Conservation (phyloP, 1,140 invertebrate genomes). For the Odontomachus brunneus region DNA sequence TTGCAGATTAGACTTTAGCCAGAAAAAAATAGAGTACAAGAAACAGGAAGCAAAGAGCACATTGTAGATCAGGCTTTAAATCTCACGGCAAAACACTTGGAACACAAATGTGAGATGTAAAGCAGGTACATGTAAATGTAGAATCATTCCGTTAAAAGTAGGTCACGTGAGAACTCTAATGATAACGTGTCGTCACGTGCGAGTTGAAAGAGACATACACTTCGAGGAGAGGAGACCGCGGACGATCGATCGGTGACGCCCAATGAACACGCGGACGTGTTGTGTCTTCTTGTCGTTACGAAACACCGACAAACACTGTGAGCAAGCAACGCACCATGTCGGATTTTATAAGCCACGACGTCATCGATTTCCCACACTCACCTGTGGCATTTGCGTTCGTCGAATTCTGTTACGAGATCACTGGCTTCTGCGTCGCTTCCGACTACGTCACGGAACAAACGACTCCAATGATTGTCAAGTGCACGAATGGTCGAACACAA, state of each 20-base stretch:
- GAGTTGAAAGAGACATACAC: not conserved
- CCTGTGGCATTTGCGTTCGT: not conserved
- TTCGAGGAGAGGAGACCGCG: not conserved
- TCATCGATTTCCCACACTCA: not conserved
- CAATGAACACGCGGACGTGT: not conserved
- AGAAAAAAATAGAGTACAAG: no score
- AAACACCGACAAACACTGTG: conserved; percentile 40
- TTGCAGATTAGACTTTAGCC: no score
- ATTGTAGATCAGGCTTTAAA: no score
- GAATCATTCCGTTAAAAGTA: no score
- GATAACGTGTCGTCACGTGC: conserved; percentile 20
- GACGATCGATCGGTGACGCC: conserved; percentile 34
- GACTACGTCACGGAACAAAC: not conserved
- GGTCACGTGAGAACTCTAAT: no score
- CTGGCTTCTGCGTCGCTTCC: not conserved
- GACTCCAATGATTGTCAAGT: no score
- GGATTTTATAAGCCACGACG: not conserved
- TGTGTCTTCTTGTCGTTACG: not conserved
- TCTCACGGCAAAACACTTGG: no score
- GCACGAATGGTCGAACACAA: not conserved
- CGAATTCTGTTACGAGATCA: not conserved
- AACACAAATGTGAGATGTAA: no score
- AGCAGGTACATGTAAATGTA: no score
- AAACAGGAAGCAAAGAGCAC: no score
- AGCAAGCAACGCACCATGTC: not conserved